Evolutionary conservation across 1,140 invertebrate species (phyloP).

Genomic region (Diprion similis): DNA sequence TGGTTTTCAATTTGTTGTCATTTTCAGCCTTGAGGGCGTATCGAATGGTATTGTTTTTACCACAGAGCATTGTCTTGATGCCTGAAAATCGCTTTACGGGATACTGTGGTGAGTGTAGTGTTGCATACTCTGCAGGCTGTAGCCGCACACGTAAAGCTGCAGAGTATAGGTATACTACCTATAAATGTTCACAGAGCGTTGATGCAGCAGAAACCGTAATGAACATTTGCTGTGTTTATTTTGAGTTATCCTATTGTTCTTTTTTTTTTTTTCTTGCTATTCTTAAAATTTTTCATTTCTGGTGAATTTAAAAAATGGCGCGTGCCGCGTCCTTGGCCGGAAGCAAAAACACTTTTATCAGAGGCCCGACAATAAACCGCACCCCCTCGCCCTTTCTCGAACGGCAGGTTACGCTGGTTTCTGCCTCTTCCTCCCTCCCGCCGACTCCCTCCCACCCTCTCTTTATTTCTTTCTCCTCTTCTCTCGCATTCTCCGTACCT

Average conservation of each 20-base stretch:
- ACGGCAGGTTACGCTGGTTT: conserved; percentile 9
- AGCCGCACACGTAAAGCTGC: background rate
- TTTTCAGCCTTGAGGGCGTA: too few species aligned
- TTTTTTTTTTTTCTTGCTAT: background rate
- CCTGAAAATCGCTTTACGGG: background rate
- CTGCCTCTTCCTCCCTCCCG: conserved; percentile 11
- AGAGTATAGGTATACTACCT: too few species aligned
- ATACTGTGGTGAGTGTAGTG: background rate
- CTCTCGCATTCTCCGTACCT: conserved; percentile 23
- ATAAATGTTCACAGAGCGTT: too few species aligned
- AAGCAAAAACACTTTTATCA: background rate
- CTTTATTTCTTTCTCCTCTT: conserved; percentile 19
- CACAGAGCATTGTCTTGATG: too few species aligned
- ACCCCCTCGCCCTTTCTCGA: conserved; percentile 32
- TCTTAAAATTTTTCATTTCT: background rate
- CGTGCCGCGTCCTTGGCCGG: background rate
- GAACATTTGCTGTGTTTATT: too few species aligned
- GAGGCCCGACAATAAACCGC: conserved; percentile 22
- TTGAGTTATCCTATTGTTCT: background rate
- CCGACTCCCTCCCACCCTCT: conserved; percentile 20
- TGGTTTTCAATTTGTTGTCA: too few species aligned
- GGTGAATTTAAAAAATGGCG: background rate
- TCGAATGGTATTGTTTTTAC: too few species aligned
- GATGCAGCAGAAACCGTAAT: too few species aligned
- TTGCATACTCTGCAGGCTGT: background rate